These are phyloP conservation scores for Pegea sp. DNA, from an alignment of 23 tunicate genomes.

Conservation along the genomic window DNA sequence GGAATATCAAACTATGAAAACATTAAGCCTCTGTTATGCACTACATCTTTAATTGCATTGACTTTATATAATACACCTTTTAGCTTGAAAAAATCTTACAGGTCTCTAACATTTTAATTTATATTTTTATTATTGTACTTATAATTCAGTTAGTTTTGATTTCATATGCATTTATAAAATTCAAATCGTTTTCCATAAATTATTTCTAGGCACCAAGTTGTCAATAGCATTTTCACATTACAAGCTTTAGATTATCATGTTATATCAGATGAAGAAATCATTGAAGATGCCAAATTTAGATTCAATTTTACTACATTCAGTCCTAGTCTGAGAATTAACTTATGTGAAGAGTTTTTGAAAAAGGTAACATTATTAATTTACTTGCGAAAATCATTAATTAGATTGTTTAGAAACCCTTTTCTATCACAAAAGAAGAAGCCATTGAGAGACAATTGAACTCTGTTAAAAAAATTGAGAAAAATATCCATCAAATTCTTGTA, in stretches of 20 bases:
- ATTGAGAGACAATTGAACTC: slow-evolving; percentile 24
- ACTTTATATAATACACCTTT: slow-evolving; percentile 82
- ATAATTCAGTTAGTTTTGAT: no score
- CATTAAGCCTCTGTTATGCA: slow-evolving; percentile 29
- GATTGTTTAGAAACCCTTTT: no score
- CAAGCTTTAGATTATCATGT: slow-evolving; percentile 80
- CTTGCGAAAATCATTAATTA: no score
- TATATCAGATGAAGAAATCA: slow-evolving; percentile 68
- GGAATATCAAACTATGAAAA: slow-evolving; percentile 38
- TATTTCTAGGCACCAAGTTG: slow-evolving; percentile 69
- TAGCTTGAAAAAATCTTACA: slow-evolving; percentile 46
- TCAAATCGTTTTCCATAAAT: no score
- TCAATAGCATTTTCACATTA: slow-evolving; percentile 77
- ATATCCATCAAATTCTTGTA: slow-evolving; percentile 26
- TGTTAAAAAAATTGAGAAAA: slow-evolving; percentile 14
- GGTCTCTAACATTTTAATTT: no score
- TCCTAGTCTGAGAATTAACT: slow-evolving; percentile 30
- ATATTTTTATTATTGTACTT: no score
- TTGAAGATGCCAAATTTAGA: slow-evolving; percentile 57
- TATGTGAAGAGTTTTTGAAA: no score
- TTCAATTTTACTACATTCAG: slow-evolving; percentile 22
- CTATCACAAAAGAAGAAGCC: slow-evolving; percentile 20
- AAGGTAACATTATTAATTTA: no score
- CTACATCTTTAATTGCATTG: slow-evolving; percentile 32
- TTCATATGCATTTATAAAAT: no score